phyloP scores from a whole-genome alignment of 2,113 vertebrate genomes.

The Pungitius pungitius region DNA sequence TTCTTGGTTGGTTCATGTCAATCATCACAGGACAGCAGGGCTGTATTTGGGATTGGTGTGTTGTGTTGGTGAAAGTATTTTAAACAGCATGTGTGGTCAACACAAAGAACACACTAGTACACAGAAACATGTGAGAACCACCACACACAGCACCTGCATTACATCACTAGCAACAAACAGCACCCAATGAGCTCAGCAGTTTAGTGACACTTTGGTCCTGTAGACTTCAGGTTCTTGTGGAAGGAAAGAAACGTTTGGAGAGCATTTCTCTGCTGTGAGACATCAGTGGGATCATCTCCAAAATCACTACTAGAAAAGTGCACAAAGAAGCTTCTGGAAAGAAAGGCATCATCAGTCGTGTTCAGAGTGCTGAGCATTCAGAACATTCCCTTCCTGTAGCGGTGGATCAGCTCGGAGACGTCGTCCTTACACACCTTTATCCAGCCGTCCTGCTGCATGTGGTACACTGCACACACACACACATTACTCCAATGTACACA shows the following conservation, averaged over 20 bases:
- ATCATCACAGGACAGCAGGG: background rate
- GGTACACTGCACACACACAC: slow-evolving; percentile 84
- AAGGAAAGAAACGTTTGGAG: background rate
- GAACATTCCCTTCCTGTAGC: slow-evolving; percentile 81
- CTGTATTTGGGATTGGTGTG: slow-evolving; percentile 21
- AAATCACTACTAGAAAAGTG: background rate
- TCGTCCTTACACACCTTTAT: slow-evolving; percentile 86
- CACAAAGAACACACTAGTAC: background rate
- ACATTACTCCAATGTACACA: background rate
- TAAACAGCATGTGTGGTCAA: background rate
- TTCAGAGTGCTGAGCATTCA: slow-evolving; percentile 39
- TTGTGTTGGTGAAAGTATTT: background rate
- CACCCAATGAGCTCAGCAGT: background rate
- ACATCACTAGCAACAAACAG: background rate
- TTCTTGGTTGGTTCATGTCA: background rate
- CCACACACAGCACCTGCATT: background rate
- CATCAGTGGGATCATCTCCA: background rate
- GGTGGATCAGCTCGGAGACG: slow-evolving; percentile 82
- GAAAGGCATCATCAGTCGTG: background rate
- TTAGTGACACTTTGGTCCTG: background rate
- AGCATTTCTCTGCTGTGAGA: background rate
- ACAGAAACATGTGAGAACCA: background rate
- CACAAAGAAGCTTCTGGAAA: background rate
- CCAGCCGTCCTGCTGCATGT: slow-evolving; percentile 88
- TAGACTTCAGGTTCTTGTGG: background rate